phyloP scores from a whole-genome alignment of 2,888 invertebrate genomes.

The Torymus auratus region DNA sequence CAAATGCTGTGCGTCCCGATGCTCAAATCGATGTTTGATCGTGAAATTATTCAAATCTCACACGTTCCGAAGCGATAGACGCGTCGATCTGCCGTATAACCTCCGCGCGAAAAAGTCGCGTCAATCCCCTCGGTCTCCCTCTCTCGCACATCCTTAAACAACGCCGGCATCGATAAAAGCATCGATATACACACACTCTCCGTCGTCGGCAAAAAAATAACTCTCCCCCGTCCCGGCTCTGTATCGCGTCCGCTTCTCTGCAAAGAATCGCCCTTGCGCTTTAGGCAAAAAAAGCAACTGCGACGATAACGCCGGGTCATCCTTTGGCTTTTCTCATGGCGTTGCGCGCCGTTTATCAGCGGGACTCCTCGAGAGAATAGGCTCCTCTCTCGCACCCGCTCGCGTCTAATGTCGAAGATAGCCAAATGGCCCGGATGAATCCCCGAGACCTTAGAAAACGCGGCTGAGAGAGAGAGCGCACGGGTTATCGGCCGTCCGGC shows the following conservation, averaged over 20 bases:
- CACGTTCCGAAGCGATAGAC: too few species aligned
- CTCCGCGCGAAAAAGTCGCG: background rate
- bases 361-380: conserved; percentile 29
- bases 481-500: conserved; percentile 61
- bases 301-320: conserved; percentile 51
- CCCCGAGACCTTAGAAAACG: conserved; percentile 54
- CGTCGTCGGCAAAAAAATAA: too few species aligned
- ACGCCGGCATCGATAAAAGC: conserved; percentile 4
- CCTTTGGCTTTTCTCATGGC: conserved; percentile 43
- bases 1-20: too few species aligned
- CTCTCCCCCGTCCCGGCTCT: too few species aligned
- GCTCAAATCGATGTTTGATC: too few species aligned
- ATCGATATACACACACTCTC: too few species aligned
- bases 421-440: conserved; percentile 69
- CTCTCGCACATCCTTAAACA: background rate
- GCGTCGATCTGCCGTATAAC: too few species aligned
- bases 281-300: background rate
- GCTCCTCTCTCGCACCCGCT: conserved; percentile 44
- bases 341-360: conserved; percentile 49
- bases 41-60: too few species aligned
- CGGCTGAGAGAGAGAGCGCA: too few species aligned
- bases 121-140: background rate
- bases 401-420: conserved; percentile 65
- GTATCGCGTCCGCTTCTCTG: too few species aligned
- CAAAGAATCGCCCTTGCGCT: too few species aligned